A percentile compares a stretch with the other conserved stretches of the same genome.
phyloP scores from a whole-genome alignment of 2,797 vertebrate genomes.

The Danio jaintianensis region DNA sequence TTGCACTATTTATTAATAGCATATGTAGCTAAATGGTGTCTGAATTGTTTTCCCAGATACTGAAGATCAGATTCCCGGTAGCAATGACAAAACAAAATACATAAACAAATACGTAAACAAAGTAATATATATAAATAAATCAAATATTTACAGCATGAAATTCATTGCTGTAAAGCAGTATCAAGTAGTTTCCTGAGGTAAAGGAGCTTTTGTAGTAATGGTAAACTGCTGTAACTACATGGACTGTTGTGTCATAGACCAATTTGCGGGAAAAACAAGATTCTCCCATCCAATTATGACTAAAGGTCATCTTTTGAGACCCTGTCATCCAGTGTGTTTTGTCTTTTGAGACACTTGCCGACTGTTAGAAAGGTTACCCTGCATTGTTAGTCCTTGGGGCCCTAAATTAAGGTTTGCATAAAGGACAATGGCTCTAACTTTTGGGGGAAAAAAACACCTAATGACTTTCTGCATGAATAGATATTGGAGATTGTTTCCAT shows the following conservation, averaged over 20 bases:
- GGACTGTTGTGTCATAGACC: not conserved
- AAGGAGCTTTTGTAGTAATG: not conserved
- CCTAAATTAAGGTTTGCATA: slow-evolving; percentile 26
- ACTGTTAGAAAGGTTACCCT: slow-evolving; percentile 7
- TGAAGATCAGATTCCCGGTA: not conserved
- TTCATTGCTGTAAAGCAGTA: not conserved
- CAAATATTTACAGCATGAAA: not conserved
- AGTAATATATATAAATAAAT: no score
- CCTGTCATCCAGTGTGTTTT: slow-evolving; percentile 28
- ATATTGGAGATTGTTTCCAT: not conserved
- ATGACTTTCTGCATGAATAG: slow-evolving; percentile 19
- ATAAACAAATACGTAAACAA: not conserved
- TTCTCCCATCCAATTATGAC: slow-evolving; percentile 20
- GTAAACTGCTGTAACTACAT: not conserved
- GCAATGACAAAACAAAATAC: no score
- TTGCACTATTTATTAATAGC: no score
- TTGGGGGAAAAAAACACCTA: not conserved
- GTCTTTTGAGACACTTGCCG: not conserved
- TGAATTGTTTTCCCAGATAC: not conserved
- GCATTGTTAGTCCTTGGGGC: slow-evolving; percentile 15
- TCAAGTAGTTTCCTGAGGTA: slow-evolving; percentile 2
- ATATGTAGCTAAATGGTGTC: no score
- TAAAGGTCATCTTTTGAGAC: slow-evolving; percentile 35
- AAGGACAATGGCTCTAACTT: slow-evolving; percentile 1
- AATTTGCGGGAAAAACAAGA: slow-evolving; percentile 5